Conservation (phyloP, 1,140 invertebrate genomes). For the Macrocentrus cingulum region DNA sequence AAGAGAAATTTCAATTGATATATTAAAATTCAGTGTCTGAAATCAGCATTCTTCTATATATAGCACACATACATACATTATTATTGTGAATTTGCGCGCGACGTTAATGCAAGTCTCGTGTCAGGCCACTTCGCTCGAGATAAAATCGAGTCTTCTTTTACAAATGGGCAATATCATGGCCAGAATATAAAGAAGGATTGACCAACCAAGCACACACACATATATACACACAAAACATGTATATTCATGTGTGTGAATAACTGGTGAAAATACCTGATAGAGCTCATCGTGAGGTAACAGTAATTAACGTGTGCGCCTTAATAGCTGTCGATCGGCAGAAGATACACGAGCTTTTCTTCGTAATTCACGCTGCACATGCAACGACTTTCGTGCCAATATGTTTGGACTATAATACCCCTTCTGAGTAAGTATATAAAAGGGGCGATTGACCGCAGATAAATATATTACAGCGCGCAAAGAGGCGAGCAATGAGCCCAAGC, state of each 20-base stretch:
- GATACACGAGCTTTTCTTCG: too few species aligned
- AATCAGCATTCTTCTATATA: too few species aligned
- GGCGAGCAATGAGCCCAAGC: neutral
- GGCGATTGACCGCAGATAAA: conserved; percentile 3
- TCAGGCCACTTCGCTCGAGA: conserved; percentile 21
- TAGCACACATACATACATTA: too few species aligned
- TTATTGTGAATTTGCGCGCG: conserved; percentile 1
- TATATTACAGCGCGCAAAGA: neutral
- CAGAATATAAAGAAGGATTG: conserved; percentile 26
- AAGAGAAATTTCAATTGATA: too few species aligned
- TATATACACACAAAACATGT: neutral
- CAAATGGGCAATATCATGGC: conserved; percentile 27
- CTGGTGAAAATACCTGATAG: too few species aligned
- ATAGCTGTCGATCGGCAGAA: too few species aligned
- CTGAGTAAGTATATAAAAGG: neutral
- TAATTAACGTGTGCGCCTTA: too few species aligned
- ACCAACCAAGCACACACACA: conserved; percentile 1
- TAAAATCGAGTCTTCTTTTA: conserved; percentile 27
- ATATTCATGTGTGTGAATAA: neutral
- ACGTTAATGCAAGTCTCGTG: conserved; percentile 31
- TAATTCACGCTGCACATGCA: too few species aligned
- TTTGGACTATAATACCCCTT: too few species aligned
- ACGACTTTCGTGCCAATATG: too few species aligned
- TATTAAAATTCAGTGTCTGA: too few species aligned
- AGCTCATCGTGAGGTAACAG: too few species aligned